Base-by-base conservation (phyloP, 2,113 vertebrate genomes). In the Callopanchax toddi region DNA sequence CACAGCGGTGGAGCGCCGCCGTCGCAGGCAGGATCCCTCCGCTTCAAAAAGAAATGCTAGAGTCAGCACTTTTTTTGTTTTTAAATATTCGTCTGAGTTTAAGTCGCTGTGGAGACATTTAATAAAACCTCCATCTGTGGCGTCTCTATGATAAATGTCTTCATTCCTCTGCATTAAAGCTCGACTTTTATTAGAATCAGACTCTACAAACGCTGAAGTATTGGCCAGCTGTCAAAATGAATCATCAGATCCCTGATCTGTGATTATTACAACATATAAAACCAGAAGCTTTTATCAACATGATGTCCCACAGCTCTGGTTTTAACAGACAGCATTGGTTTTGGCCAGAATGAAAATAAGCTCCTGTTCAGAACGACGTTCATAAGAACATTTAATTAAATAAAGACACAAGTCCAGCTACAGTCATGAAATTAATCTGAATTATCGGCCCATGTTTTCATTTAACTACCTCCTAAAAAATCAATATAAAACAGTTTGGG, bases 131-230 rank as follows among this genome's bases (percentile, higher is more conserved):
- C 29, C 29, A 32, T 32, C 29, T 32, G 10, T 8, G 9, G 29
- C 29, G 26, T 26, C 26, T 26, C 26, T 26, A 6, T 26, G 26
- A 26, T 26, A 26, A 32, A 7, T 32, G 29, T 32, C 29, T 32
- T 32, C 4, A 15, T 49, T 50, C 20, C 67, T 22, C 50, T 39
- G 16, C 65, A 21, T 64, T 61, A 13, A 45, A 66, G 40, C n/a
- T 26, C 29, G 29, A 56, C n/a, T 21, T 67, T 63, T 45, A 51
- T 73, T 37, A 62, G 20, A 59, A 70, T 56, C 49, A 60, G 49
- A 46, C 43, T 10, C 18, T 11, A 23, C 45, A 46, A 48, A 21
- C 44, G 17, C 39, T n/a, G 4, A 63, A 45, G 44, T 39, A 20
- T 21, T 22, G 3, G 3, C 40, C 49, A 7, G 22, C 60, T 37